phyloP scores from a whole-genome alignment of 64 coral and sea anemone genomes.

The Platygyra sinensis region DNA sequence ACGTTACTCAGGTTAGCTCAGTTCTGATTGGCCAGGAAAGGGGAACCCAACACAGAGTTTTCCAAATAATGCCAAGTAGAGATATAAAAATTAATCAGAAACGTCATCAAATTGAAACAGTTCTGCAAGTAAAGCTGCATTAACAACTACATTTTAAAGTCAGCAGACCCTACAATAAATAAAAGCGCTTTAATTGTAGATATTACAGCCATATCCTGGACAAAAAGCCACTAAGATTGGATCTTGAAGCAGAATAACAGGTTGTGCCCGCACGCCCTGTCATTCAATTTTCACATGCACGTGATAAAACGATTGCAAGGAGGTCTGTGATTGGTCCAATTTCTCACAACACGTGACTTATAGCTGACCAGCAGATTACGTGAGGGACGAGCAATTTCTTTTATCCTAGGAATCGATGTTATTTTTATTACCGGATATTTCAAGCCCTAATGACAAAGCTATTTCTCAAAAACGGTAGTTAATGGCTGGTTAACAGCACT shows the following conservation, averaged over 20 bases:
- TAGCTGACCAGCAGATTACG: conserved; percentile 42
- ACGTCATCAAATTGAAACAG: not conserved
- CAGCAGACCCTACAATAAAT: not conserved
- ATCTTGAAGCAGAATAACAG: not conserved
- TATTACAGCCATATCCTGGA: conserved; percentile 7
- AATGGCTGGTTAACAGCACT: not conserved
- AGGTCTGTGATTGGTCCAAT: not conserved
- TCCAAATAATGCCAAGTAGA: not conserved
- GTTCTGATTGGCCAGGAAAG: not conserved
- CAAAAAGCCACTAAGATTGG: not conserved
- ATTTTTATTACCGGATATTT: not conserved
- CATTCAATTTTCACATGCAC: not conserved
- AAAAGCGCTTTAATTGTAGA: not conserved
- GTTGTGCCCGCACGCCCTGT: conserved; percentile 26
- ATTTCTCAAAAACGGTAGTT: not conserved
- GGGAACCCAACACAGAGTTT: not conserved
- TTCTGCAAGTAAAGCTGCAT: not conserved
- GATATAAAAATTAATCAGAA: not conserved
- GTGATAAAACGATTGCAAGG: not conserved
- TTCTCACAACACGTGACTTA: conserved; percentile 23
- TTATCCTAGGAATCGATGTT: conserved; percentile 9
- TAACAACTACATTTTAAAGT: not conserved
- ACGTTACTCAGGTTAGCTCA: not conserved
- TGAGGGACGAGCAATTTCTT: not conserved
- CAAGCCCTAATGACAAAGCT: not conserved